phyloP scores from a whole-genome alignment of 1,140 invertebrate genomes.

The Philopotamus ludificatus region DNA sequence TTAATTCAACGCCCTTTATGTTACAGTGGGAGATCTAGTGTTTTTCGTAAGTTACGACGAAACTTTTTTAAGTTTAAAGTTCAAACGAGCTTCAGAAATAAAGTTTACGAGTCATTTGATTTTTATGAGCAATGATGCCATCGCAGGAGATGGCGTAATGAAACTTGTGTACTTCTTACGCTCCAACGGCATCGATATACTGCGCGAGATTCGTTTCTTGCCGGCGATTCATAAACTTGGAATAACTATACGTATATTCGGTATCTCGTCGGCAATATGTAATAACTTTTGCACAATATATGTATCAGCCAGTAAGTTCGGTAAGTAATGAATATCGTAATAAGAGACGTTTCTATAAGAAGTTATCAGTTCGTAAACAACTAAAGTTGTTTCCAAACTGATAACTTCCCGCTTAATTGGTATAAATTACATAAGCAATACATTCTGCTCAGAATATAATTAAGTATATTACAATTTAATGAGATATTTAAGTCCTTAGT shows the following conservation, averaged over 20 bases:
- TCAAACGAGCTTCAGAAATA: conserved; percentile 2
- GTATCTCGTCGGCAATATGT: too few species aligned
- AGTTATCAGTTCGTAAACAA: not conserved
- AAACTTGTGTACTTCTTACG: not conserved
- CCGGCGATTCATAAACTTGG: too few species aligned
- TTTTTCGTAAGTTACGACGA: too few species aligned
- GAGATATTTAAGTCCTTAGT: too few species aligned
- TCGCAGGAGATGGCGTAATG: not conserved
- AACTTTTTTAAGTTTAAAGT: conserved; percentile 9
- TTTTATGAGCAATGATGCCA: conserved; percentile 1
- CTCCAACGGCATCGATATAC: not conserved
- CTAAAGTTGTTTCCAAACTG: not conserved
- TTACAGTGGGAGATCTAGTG: too few species aligned
- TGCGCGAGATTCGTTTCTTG: too few species aligned
- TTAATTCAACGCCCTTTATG: too few species aligned
- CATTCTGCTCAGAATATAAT: not conserved
- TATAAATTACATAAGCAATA: not conserved
- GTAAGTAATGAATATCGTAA: too few species aligned
- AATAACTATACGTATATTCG: too few species aligned
- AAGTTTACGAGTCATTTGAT: conserved; percentile 4
- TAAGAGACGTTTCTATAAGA: not conserved
- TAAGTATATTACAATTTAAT: too few species aligned
- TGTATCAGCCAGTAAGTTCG: too few species aligned
- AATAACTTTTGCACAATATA: too few species aligned
- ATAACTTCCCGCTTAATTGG: not conserved